These are phyloP conservation scores for Amyelois transitella DNA, from an alignment of 1,140 invertebrate species.

Conservation along the genomic window DNA sequence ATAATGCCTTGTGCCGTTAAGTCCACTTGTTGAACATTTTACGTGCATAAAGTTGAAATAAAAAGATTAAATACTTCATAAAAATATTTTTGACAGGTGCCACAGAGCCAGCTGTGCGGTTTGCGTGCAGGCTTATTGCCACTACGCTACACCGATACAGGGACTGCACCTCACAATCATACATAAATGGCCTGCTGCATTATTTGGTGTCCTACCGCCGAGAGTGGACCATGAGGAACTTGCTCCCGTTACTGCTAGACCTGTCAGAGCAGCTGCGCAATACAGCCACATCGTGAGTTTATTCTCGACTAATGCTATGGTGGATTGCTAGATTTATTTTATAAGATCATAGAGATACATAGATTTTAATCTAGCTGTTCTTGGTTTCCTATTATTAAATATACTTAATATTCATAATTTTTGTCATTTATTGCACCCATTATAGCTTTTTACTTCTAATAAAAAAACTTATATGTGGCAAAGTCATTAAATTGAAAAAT, in stretches of 20 bases:
- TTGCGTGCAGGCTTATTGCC: constrained; percentile 84
- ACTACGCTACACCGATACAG: constrained; percentile 85
- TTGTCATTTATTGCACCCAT: no score
- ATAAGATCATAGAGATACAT: no score
- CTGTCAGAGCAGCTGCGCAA: constrained; percentile 80
- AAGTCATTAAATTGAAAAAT: no score
- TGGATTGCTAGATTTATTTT: no score
- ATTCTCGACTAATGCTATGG: no score
- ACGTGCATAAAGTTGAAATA: not conserved
- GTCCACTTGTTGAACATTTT: not conserved
- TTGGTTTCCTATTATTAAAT: no score
- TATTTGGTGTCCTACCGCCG: constrained; percentile 79
- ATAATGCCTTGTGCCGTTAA: no score
- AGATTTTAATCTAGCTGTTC: no score
- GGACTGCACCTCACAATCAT: constrained; percentile 84
- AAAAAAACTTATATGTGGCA: no score
- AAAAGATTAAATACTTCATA: not conserved
- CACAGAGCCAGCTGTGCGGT: constrained; percentile 84
- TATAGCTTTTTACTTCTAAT: no score
- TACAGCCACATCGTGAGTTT: constrained; percentile 80
- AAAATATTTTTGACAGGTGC: constrained; percentile 75
- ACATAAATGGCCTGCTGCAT: constrained; percentile 81
- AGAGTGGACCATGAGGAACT: constrained; percentile 81
- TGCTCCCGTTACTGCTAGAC: constrained; percentile 77
- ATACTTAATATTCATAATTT: no score